Evolutionary conservation across 2,888 invertebrate genomes (phyloP).

Genomic region (Hybos culiciformis): DNA sequence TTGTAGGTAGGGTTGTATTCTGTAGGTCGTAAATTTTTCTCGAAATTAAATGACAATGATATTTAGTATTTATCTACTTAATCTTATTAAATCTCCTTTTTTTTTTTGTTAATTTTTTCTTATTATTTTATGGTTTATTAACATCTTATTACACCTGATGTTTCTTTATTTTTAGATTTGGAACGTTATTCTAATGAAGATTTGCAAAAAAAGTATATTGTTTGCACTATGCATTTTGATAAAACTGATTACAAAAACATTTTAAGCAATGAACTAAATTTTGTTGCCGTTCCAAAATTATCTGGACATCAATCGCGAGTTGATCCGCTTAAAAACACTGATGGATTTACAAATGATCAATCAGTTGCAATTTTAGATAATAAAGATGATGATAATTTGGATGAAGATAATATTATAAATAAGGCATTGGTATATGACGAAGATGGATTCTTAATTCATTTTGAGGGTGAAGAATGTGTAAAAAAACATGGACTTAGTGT

Average conservation of each 20-base stretch:
- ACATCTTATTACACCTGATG: no score
- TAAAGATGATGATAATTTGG: not conserved
- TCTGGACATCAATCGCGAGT: not conserved
- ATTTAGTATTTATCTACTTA: no score
- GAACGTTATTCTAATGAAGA: not conserved
- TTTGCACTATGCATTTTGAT: not conserved
- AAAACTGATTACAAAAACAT: not conserved
- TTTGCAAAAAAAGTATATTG: not conserved
- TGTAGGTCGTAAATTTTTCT: no score
- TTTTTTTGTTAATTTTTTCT: no score
- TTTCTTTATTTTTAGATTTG: not conserved
- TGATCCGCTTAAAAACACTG: not conserved
- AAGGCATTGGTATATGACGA: not conserved
- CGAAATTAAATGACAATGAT: no score
- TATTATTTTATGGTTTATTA: no score
- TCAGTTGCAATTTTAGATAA: no score
- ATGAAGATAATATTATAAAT: not conserved
- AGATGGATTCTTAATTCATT: not conserved
- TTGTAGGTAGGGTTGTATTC: no score
- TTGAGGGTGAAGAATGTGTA: not conserved
- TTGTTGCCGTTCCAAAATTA: not conserved
- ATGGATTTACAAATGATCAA: not conserved
- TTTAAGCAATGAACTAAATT: not conserved
- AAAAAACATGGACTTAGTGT: not conserved
- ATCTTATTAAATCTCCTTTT: no score